Evolutionary conservation across 2,113 vertebrate species (phyloP).

Genomic region (Theristicus caerulescens): DNA sequence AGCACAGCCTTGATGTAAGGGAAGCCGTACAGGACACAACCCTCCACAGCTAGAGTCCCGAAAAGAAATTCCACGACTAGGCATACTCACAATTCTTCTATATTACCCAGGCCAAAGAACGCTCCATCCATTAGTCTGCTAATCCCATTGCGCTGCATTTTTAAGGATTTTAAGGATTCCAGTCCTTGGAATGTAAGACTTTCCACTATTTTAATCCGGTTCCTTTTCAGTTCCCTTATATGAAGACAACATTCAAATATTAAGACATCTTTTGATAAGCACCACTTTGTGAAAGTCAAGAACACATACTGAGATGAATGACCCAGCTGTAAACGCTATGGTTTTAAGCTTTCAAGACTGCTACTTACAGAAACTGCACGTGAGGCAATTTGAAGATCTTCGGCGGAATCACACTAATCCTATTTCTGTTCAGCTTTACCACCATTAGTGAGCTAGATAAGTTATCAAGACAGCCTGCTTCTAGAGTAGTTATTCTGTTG

Average conservation of each 20-base stretch:
- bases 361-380: slow-evolving; percentile 92
- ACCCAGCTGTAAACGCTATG: neutral
- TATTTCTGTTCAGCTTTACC: slow-evolving; percentile 93
- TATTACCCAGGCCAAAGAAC: slow-evolving; percentile 94
- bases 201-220: slow-evolving; percentile 92
- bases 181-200: slow-evolving; percentile 96
- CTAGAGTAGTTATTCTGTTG: slow-evolving; percentile 90
- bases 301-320: neutral
- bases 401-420: slow-evolving; percentile 84
- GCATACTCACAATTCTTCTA: slow-evolving; percentile 87
- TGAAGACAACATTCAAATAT: neutral
- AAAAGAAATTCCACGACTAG: neutral
- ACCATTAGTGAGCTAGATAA: slow-evolving; percentile 90
- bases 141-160: slow-evolving; percentile 95
- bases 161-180: slow-evolving; percentile 90
- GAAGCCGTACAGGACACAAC: neutral
- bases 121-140: slow-evolving; percentile 94
- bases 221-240: slow-evolving; percentile 92
- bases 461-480: slow-evolving; percentile 95
- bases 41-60: neutral
- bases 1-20: neutral
- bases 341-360: neutral
- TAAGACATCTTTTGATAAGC: neutral
- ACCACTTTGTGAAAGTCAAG: neutral
- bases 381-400: slow-evolving; percentile 93